Conservation (phyloP, 2,888 invertebrate species). For the Cryptophagus acutangulus region DNA sequence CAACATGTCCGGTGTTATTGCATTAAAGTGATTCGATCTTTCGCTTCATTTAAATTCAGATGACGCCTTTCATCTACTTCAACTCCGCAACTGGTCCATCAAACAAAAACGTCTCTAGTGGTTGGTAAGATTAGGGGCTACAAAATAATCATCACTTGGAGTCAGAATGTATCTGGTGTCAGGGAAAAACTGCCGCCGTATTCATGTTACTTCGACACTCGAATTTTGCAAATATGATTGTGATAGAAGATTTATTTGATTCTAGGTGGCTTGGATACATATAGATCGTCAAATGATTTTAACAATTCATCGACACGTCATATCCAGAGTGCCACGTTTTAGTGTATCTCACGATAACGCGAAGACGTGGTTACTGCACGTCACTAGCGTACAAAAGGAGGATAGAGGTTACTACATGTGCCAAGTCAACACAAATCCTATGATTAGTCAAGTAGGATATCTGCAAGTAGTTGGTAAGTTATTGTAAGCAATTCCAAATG, state of each 20-base stretch:
- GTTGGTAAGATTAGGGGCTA: too few relatives aligned
- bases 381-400: conserved; percentile 85
- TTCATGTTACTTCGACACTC: too few relatives aligned
- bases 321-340: conserved; percentile 84
- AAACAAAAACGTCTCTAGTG: too few relatives aligned
- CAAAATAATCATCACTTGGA: too few relatives aligned
- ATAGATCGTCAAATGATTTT: conserved; percentile 91
- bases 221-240: too few relatives aligned
- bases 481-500: conserved; percentile 5
- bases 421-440: conserved; percentile 86
- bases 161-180: too few relatives aligned
- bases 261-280: conserved; percentile 90
- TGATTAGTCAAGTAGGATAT: conserved; percentile 92
- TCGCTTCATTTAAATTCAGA: too few relatives aligned
- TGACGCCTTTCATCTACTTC: too few relatives aligned
- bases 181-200: too few relatives aligned
- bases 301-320: conserved; percentile 87
- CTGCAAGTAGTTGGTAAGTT: conserved; percentile 86
- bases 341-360: conserved; percentile 88
- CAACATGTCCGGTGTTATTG: too few relatives aligned
- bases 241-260: conserved; percentile 16
- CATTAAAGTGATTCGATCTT: too few relatives aligned
- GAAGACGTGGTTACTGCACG: conserved; percentile 87
- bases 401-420: conserved; percentile 90
- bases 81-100: too few relatives aligned